Base-by-base conservation (phyloP, 2,113 vertebrate species). In the Nycticryphes semicollaris region DNA sequence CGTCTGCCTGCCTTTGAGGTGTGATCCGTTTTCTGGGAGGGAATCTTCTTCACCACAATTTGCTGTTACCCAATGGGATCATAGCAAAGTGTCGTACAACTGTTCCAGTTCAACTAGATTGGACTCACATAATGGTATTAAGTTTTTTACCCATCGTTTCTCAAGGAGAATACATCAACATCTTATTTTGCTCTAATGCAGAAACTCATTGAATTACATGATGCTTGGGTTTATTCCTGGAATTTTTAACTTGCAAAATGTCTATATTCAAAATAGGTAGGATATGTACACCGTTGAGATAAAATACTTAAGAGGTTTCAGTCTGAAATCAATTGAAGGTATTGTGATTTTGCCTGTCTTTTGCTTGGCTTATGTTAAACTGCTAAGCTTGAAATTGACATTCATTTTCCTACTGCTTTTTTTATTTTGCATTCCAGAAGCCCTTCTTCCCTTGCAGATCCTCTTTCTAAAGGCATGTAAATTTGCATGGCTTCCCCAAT, bases 61-160 rank as follows among this genome's bases (percentile, higher is more conserved):
- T 67, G 8, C 70, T 91, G 28, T 88, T 88, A 68, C 54, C 48
- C 12, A 0, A 0, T 45, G 8, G 9, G 18, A n/a, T 56, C 33
- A 6, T 31, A 78, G 64, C 53, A 53, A 76, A 79, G 14, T 81
- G 43, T 74, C 3, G 0, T 74, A 69, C 48, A 90, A 9, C 60
- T 47, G 43, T 90, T 97, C 43, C 82, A 92, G 75, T 91, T 79
- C 74, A 94, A 57, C 67, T 74, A 53, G 72, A 90, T 84, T 86
- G 73, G 91, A 79, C 47, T 88, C 93, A 66, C 81, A 62, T 94
- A 95, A 97, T 28, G 28, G 62, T 73, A 79, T 91, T 78, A 90
- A 62, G 35, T 27, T 72, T 94, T 90, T 90, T 78, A 53, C 21
- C 64, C 66, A 14, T 62, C 37, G 1, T 89, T 95, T 93, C 87